These are phyloP conservation scores for Anas acuta DNA, from an alignment of 2,797 vertebrate genomes.

Conservation along the genomic window DNA sequence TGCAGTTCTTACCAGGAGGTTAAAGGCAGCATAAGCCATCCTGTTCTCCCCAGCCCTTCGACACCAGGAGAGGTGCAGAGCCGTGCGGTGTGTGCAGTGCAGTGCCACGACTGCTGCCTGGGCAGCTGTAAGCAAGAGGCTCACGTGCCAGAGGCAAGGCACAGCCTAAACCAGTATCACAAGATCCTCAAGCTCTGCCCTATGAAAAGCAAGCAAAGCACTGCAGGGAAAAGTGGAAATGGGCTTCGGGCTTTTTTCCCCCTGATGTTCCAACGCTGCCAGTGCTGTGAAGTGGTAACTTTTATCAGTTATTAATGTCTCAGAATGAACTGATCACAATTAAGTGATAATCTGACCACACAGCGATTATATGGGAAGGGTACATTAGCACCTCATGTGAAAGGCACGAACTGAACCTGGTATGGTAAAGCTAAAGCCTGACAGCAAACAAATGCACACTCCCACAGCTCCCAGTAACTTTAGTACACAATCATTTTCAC, in stretches of 20 bases:
- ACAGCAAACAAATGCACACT: background rate
- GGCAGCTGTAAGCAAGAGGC: background rate
- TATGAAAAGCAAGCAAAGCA: background rate
- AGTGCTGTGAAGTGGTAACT: background rate
- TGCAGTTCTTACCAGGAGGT: background rate
- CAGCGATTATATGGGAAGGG: background rate
- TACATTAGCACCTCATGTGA: background rate
- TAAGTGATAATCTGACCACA: background rate
- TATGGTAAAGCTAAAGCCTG: background rate
- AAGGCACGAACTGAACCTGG: background rate
- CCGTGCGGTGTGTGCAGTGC: rapidly evolving
- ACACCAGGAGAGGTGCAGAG: background rate
- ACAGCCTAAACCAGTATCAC: background rate
- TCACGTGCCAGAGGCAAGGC: background rate
- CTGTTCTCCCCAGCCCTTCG: background rate
- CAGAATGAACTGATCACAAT: background rate
- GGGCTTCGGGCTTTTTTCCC: background rate
- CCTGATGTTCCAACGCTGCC: background rate
- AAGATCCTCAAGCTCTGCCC: background rate
- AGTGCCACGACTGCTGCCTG: background rate
- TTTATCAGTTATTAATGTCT: background rate
- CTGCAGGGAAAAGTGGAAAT: background rate
- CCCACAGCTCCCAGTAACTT: background rate
- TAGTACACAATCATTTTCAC: rapidly evolving
- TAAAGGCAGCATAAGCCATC: background rate